Evolutionary conservation across 2,888 invertebrate genomes (phyloP).

Genomic region (Cistogaster globosa): DNA sequence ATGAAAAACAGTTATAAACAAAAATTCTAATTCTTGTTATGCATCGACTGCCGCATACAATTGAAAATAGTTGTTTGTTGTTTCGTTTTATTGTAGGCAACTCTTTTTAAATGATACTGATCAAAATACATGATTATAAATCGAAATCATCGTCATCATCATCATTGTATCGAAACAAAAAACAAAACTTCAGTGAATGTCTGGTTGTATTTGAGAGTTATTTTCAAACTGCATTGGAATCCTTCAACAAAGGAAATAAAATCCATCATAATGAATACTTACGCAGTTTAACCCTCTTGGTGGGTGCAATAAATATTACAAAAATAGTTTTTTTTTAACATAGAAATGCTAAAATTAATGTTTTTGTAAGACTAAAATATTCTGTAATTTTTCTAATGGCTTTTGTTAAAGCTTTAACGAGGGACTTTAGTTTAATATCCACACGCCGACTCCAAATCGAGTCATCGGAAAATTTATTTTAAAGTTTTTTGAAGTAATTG

Average conservation of each 20-base stretch:
- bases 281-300: slow-evolving; percentile 23
- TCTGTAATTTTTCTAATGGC: too few species aligned
- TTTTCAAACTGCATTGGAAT: neutral
- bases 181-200: neutral
- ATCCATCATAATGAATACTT: neutral
- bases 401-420: too few species aligned
- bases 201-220: neutral
- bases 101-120: slow-evolving; percentile 25
- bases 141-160: neutral
- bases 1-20: slow-evolving; percentile 13
- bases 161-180: neutral
- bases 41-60: neutral
- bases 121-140: slow-evolving; percentile 34
- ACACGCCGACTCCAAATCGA: too few species aligned
- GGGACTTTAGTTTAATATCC: too few species aligned
- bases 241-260: neutral
- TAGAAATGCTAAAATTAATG: too few species aligned
- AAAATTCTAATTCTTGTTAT: neutral
- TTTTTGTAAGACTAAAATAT: too few species aligned
- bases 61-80: neutral
- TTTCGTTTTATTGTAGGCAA: neutral
- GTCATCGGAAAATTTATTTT: too few species aligned
- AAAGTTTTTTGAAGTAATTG: too few species aligned
- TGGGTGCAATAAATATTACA: slow-evolving; percentile 18
- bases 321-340: neutral